Evolutionary conservation across 2,888 invertebrate genomes (phyloP).

Genomic region (Alitta virens): DNA sequence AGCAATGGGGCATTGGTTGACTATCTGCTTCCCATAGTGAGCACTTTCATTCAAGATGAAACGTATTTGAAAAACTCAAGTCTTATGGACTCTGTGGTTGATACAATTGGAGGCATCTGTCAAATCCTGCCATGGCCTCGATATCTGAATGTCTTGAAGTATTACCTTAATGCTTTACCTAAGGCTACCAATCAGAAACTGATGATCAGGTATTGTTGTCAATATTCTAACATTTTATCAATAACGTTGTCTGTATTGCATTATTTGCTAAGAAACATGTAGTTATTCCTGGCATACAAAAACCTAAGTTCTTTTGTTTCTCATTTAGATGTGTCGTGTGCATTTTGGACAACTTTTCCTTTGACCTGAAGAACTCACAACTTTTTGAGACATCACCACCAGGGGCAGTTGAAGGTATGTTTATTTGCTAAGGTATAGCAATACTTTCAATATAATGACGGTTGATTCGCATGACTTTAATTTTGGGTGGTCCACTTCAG

Average conservation of each 20-base stretch:
- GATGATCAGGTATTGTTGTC: conserved; percentile 63
- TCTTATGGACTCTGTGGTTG: conserved; percentile 81
- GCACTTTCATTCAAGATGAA: conserved; percentile 76
- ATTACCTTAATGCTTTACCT: conserved; percentile 76
- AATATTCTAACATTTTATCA: background rate
- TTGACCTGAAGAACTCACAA: conserved; percentile 65
- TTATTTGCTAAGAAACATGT: conserved; percentile 10
- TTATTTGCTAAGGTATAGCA: too few species aligned
- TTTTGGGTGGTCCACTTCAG: background rate
- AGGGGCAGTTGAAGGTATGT: too few species aligned
- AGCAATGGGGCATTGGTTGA: conserved; percentile 68
- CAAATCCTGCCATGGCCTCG: conserved; percentile 83
- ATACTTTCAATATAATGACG: too few species aligned
- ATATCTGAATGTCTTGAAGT: conserved; percentile 78
- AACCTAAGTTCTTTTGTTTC: too few species aligned
- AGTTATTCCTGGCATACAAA: too few species aligned
- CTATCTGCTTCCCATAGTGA: conserved; percentile 81
- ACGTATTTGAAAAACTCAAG: conserved; percentile 68
- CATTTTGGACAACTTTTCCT: conserved; percentile 88
- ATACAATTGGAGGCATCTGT: conserved; percentile 75
- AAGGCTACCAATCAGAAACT: conserved; percentile 79
- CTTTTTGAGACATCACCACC: background rate
- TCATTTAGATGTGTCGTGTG: conserved; percentile 61
- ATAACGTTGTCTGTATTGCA: background rate
- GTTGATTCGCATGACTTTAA: too few species aligned